Percentiles rank a stretch among this genome's conserved stretches.
Conservation (phyloP, 2,113 vertebrate genomes). For the Patagioenas fasciata region DNA sequence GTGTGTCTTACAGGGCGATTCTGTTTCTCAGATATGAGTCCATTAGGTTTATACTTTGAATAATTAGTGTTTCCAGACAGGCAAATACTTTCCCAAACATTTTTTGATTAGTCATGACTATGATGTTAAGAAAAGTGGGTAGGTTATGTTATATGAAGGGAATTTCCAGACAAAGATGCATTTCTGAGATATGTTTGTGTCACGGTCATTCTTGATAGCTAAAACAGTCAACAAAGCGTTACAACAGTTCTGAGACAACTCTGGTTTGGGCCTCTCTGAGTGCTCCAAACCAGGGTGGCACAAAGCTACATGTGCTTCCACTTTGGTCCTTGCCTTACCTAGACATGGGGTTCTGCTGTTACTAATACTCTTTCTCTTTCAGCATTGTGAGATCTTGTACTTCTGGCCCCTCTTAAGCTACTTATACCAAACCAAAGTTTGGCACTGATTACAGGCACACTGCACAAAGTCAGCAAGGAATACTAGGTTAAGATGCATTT, state of each 20-base stretch:
- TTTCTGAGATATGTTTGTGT: neutral
- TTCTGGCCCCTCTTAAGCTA: neutral
- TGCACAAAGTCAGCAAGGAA: neutral
- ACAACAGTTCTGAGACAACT: neutral
- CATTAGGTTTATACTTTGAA: neutral
- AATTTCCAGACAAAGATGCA: neutral
- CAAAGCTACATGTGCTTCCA: neutral
- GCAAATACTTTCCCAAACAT: neutral
- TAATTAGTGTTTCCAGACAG: neutral
- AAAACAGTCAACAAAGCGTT: neutral
- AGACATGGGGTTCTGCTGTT: neutral
- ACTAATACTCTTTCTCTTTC: neutral
- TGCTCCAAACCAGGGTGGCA: neutral
- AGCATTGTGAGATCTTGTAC: neutral
- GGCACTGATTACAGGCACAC: neutral
- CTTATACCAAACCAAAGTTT: neutral
- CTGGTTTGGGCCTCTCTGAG: neutral
- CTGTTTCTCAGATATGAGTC: neutral
- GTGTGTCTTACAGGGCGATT: rapidly evolving
- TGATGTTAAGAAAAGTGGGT: neutral
- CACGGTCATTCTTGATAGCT: neutral
- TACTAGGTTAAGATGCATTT: neutral
- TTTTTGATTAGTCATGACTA: neutral
- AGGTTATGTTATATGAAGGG: neutral
- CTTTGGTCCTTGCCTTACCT: neutral